Percentiles rank a stretch among this genome's conserved stretches.
phyloP scores from a whole-genome alignment of 2,888 invertebrate genomes.

The Hydrotaea diabolus region DNA sequence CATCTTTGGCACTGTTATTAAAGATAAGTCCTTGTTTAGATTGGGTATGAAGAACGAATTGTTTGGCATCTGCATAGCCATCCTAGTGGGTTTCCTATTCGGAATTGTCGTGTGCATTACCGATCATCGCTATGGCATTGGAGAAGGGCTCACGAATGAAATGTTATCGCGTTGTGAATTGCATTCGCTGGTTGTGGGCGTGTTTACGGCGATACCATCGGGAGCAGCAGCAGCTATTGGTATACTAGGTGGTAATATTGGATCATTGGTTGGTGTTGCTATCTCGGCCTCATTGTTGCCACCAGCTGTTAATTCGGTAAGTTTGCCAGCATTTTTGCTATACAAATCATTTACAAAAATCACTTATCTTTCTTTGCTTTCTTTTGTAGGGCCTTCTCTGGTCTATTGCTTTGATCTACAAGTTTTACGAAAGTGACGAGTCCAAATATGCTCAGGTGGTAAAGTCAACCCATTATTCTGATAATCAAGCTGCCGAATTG shows the following conservation, averaged over 20 bases:
- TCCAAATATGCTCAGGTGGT: constrained; percentile 80
- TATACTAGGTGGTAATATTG: constrained; percentile 89
- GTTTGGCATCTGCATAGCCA: constrained; percentile 85
- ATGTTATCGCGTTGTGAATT: constrained; percentile 86
- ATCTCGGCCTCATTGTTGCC: constrained; percentile 91
- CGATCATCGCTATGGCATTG: constrained; percentile 83
- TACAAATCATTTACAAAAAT: too few species aligned
- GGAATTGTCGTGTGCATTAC: constrained; percentile 84
- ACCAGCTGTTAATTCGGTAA: constrained; percentile 89
- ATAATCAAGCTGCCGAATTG: constrained; percentile 84
- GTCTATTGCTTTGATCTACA: constrained; percentile 84
- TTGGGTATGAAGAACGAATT: constrained; percentile 86
- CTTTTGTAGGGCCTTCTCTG: constrained; percentile 83
- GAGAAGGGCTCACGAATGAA: constrained; percentile 85
- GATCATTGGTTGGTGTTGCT: constrained; percentile 90
- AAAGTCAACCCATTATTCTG: constrained; percentile 82
- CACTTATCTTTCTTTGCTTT: too few species aligned
- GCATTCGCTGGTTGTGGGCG: constrained; percentile 86
- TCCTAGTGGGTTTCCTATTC: constrained; percentile 86
- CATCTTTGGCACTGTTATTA: constrained; percentile 87
- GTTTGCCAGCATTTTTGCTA: neutral
- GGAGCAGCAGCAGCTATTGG: constrained; percentile 90
- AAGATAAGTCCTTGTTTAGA: constrained; percentile 84
- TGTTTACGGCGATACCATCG: constrained; percentile 88
- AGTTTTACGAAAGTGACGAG: constrained; percentile 81